Percentiles rank a stretch among this genome's conserved stretches.
phyloP scores from a whole-genome alignment of 2,888 invertebrate genomes.

The Muschampia plurimacula region DNA sequence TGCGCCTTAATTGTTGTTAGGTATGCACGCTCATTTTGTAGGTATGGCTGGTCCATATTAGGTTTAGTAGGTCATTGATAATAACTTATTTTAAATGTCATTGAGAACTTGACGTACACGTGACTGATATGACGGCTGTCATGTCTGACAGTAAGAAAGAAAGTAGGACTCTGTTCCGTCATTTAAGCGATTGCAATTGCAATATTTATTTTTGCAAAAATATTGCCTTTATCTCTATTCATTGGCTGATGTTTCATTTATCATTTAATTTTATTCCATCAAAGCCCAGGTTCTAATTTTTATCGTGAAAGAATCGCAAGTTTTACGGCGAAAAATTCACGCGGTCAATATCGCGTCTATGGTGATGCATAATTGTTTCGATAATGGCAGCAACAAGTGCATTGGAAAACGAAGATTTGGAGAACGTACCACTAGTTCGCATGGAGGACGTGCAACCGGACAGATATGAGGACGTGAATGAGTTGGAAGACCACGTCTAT shows the following conservation, averaged over 20 bases:
- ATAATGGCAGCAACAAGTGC: constrained; percentile 64
- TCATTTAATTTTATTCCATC: background rate
- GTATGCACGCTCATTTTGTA: too few species aligned
- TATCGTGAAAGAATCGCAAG: background rate
- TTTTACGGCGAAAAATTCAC: background rate
- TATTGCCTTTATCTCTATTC: background rate
- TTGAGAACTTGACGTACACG: background rate
- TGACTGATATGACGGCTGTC: background rate
- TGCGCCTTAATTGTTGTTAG: too few species aligned
- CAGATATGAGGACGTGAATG: constrained; percentile 43
- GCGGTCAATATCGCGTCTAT: background rate
- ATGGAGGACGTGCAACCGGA: constrained; percentile 77
- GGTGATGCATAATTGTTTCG: constrained; percentile 33
- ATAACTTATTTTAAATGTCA: too few species aligned
- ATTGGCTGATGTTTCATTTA: background rate
- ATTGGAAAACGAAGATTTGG: constrained; percentile 70
- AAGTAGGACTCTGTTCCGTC: background rate
- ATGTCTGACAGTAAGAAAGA: background rate
- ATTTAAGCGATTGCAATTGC: background rate
- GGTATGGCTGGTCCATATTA: too few species aligned
- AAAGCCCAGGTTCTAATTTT: background rate
- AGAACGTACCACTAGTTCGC: constrained; percentile 71
- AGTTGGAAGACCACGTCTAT: background rate
- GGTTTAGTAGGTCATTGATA: too few species aligned
- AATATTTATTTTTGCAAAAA: constrained; percentile 15